Percentiles rank a stretch among this genome's conserved stretches.
Evolutionary conservation across 2,797 vertebrate species (phyloP).

Genomic region (Buceros bicornis): DNA sequence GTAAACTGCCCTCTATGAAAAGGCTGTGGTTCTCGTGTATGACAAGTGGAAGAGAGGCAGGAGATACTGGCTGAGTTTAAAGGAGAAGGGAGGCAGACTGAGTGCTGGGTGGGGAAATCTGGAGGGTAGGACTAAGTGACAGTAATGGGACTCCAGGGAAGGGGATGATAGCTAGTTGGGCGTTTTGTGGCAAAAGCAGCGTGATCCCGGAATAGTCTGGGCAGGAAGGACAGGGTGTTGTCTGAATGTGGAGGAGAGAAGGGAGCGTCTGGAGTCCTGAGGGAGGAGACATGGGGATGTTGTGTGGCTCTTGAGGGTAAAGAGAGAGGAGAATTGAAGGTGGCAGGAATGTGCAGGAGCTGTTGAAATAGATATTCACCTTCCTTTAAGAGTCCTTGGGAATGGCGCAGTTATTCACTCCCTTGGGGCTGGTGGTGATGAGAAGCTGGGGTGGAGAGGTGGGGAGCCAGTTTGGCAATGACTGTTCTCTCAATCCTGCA

Average conservation of each 20-base stretch:
- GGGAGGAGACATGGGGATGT: background rate
- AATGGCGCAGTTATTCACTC: background rate
- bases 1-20: background rate
- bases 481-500: background rate
- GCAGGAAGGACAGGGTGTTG: slow-evolving; percentile 44
- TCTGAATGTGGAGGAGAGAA: background rate
- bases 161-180: slow-evolving; percentile 44
- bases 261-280: background rate
- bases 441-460: background rate
- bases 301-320: background rate
- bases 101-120: slow-evolving; percentile 47
- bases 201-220: slow-evolving; percentile 47
- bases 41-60: slow-evolving; percentile 18
- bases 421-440: background rate
- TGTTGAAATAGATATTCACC: background rate
- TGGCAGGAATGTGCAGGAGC: background rate
- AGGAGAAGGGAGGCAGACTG: background rate
- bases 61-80: slow-evolving; percentile 30
- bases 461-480: background rate
- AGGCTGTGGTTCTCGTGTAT: background rate
- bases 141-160: slow-evolving; percentile 62
- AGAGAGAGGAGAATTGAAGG: background rate
- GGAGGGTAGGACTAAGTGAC: slow-evolving; percentile 45
- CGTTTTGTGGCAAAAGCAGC: slow-evolving; percentile 36
- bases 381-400: slow-evolving; percentile 50